phyloP scores from a whole-genome alignment of 2,888 invertebrate genomes.

The Eurytoma californica region DNA sequence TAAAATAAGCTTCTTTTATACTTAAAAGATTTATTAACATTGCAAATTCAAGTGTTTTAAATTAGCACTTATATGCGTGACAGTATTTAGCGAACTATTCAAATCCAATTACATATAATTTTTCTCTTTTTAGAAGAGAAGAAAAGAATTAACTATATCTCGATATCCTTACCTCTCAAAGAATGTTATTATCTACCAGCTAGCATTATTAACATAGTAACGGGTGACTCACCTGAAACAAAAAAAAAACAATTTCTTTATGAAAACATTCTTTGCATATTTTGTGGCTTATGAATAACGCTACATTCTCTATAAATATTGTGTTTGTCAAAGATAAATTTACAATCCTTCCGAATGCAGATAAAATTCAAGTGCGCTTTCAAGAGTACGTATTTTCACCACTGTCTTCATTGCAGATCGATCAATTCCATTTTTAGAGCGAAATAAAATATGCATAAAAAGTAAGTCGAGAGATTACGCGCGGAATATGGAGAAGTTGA shows the following conservation, averaged over 20 bases:
- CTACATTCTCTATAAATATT: not conserved
- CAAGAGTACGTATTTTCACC: constrained; percentile 8
- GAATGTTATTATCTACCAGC: not conserved
- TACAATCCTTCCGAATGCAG: not conserved
- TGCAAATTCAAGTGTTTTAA: too few relatives aligned
- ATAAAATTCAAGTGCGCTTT: constrained; percentile 3
- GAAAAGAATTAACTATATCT: too few relatives aligned
- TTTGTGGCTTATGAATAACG: not conserved
- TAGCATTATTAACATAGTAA: not conserved
- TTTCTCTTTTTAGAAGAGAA: too few relatives aligned
- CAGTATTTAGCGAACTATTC: too few relatives aligned
- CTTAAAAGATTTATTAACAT: too few relatives aligned
- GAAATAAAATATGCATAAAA: constrained; percentile 20
- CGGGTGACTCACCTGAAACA: constrained; percentile 24
- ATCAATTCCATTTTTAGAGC: constrained; percentile 26
- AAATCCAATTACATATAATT: too few relatives aligned
- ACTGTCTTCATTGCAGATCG: constrained; percentile 15
- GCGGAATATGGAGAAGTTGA: not conserved
- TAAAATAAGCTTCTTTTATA: too few relatives aligned
- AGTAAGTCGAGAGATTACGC: not conserved
- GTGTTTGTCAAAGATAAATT: not conserved
- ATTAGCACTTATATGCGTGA: too few relatives aligned
- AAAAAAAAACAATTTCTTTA: not conserved
- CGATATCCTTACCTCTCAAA: not conserved
- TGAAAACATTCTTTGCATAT: not conserved